A percentile compares a stretch with the other conserved stretches of the same genome.
Conservation (phyloP, 1,140 invertebrate species). For the Tetramorium simillimum region DNA sequence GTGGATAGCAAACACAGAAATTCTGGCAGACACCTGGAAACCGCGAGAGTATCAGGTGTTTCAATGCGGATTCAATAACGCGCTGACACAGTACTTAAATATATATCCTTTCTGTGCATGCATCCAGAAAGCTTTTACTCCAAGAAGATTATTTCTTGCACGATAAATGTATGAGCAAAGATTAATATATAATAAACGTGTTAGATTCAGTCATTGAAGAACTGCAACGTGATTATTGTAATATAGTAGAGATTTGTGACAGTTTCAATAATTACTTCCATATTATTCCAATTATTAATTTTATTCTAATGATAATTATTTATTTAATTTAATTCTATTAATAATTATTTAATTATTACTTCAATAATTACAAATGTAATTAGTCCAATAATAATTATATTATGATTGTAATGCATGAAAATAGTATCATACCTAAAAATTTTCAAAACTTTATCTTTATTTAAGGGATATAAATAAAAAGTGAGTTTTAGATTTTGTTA, state of each 20-base stretch:
- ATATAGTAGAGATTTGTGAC: neutral
- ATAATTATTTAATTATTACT: slow-evolving; percentile 4
- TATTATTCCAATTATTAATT: slow-evolving; percentile 1
- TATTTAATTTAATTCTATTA: neutral
- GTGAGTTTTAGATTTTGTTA: neutral
- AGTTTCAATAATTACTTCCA: neutral
- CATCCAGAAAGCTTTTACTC: slow-evolving; percentile 37
- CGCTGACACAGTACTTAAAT: slow-evolving; percentile 43
- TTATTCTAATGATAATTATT: neutral
- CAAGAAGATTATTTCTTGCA: neutral
- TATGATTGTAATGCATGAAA: neutral
- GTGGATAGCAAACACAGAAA: slow-evolving; percentile 27
- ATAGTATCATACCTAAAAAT: neutral
- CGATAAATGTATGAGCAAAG: slow-evolving; percentile 33
- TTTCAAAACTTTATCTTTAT: slow-evolving; percentile 2
- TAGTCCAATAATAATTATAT: neutral
- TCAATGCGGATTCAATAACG: slow-evolving; percentile 57
- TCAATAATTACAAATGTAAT: neutral
- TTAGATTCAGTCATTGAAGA: neutral
- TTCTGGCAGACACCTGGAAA: slow-evolving; percentile 59
- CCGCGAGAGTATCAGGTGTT: slow-evolving; percentile 59
- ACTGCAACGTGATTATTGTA: neutral
- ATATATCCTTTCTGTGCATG: slow-evolving; percentile 19
- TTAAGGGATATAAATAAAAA: neutral
- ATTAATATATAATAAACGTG: neutral